Percentiles rank a stretch among this genome's conserved stretches.
Conservation (phyloP, 92 coral and sea anemone genomes). For the Zoanthus sansibaricus region DNA sequence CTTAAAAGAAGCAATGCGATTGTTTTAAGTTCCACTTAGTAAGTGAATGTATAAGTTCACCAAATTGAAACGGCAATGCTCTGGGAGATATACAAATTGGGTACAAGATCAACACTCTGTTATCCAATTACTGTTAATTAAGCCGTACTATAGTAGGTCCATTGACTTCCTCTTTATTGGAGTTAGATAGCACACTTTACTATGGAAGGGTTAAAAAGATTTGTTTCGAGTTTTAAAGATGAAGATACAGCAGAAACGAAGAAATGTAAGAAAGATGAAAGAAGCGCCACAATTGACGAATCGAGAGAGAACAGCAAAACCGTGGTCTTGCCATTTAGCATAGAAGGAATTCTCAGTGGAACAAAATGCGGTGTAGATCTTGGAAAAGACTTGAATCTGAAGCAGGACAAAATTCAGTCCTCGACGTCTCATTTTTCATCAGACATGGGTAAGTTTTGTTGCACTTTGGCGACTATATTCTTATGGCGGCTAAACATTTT, state of each 20-base stretch:
- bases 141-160: neutral
- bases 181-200: neutral
- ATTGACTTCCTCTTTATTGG: neutral
- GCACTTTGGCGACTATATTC: neutral
- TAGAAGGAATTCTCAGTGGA: constrained; percentile 80
- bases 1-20: constrained; percentile 39
- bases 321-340: constrained; percentile 74
- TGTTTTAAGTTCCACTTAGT: constrained; percentile 42
- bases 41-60: constrained; percentile 19
- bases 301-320: neutral
- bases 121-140: constrained; percentile 34
- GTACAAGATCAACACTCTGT: constrained; percentile 28
- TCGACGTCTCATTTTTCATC: neutral
- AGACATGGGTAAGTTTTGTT: constrained; percentile 4
- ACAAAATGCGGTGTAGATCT: constrained; percentile 42
- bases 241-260: constrained; percentile 19
- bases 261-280: neutral
- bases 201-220: constrained; percentile 93
- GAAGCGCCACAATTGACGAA: neutral
- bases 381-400: constrained; percentile 11
- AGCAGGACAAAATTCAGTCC: neutral
- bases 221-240: constrained; percentile 86
- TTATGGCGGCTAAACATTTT: neutral
- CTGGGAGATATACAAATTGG: constrained; percentile 31
- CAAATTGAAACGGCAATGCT: constrained; percentile 37